phyloP scores from a whole-genome alignment of 1,140 invertebrate species.

The Akabosia matsudoensis region DNA sequence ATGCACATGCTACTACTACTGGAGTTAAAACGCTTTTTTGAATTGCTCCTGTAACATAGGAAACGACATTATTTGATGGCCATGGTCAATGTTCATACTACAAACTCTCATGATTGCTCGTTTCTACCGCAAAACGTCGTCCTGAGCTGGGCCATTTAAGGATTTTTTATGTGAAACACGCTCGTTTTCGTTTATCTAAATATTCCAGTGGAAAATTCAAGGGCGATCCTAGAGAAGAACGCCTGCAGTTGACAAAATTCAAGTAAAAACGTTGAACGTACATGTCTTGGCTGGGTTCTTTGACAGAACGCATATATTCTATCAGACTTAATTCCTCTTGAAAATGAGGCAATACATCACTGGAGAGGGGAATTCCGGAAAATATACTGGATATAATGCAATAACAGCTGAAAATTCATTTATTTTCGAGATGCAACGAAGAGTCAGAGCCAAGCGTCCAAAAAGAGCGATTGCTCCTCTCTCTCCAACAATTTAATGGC shows the following conservation, averaged over 20 bases:
- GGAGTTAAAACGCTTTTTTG: background rate
- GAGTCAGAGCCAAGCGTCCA: too few relatives aligned
- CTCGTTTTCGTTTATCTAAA: background rate
- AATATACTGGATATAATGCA: too few relatives aligned
- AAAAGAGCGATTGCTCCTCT: background rate
- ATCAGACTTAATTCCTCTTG: too few relatives aligned
- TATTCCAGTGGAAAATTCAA: background rate
- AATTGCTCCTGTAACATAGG: constrained; percentile 11
- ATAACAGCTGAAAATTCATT: too few relatives aligned
- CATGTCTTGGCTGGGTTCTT: too few relatives aligned
- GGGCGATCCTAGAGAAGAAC: too few relatives aligned
- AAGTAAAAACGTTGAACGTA: too few relatives aligned
- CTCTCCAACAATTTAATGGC: constrained; percentile 1
- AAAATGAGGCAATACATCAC: too few relatives aligned
- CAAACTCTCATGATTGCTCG: background rate
- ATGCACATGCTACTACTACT: background rate
- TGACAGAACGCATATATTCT: too few relatives aligned
- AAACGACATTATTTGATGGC: background rate
- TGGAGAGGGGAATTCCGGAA: too few relatives aligned
- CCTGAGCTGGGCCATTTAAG: background rate
- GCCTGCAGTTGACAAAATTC: constrained; percentile 11
- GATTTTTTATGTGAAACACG: constrained; percentile 2
- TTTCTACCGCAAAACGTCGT: background rate
- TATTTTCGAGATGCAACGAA: too few relatives aligned
- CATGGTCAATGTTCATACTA: background rate